Conservation (phyloP, 2,797 vertebrate species). For the Sebastes nivosus region DNA sequence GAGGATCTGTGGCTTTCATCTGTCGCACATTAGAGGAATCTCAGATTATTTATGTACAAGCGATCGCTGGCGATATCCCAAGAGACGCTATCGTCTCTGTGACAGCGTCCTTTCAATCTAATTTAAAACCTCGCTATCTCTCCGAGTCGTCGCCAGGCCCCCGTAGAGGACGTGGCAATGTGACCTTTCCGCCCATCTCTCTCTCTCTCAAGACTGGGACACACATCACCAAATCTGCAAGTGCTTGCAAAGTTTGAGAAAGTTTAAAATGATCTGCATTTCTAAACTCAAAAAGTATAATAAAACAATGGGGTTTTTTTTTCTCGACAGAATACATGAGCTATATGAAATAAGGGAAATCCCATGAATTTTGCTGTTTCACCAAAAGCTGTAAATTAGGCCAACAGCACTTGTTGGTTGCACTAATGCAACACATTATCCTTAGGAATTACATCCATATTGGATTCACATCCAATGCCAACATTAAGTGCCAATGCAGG, state of each 20-base stretch:
- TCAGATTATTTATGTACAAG: slow-evolving; percentile 45
- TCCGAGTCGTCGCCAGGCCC: background rate
- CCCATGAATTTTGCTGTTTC: background rate
- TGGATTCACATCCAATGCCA: background rate
- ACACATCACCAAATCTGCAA: background rate
- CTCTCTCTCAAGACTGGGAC: background rate
- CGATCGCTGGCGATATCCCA: slow-evolving; percentile 37
- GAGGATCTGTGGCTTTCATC: slow-evolving; percentile 56
- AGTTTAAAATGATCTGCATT: background rate
- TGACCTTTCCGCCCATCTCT: slow-evolving; percentile 23
- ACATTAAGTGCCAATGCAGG: background rate
- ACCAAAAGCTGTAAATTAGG: background rate
- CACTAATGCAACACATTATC: background rate
- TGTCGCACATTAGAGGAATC: slow-evolving; percentile 43
- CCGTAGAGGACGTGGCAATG: slow-evolving; percentile 34
- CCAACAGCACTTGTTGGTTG: background rate
- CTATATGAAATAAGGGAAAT: background rate
- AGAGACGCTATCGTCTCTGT: slow-evolving; percentile 26
- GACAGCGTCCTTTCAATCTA: slow-evolving; percentile 35
- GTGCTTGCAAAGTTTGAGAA: background rate
- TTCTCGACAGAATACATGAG: accelerated
- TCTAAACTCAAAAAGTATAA: background rate
- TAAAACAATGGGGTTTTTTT: background rate
- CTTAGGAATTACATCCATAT: background rate
- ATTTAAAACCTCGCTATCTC: slow-evolving; percentile 28